Evolutionary conservation across 2,888 invertebrate species (phyloP), one percentile per base, ranked within the genome.

Genomic region (Latheticus oryzae): DNA sequence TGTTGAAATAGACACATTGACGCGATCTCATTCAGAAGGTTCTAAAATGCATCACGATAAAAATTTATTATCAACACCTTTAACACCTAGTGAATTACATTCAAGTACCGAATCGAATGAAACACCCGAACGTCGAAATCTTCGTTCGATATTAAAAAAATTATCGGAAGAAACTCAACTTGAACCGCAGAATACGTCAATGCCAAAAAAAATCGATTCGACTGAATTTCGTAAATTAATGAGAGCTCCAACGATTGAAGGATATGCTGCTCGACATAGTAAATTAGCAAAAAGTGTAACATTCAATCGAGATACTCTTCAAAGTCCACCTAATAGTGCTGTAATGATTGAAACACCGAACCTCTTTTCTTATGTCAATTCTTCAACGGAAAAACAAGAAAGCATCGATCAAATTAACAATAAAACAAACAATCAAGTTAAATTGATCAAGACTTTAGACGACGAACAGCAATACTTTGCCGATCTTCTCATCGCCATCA

Each of bases 251-350:
- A 93, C 93, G 57, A 81, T 93, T 68, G 93, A 93, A 83, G 93
- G 93, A 58, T 94, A 92, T 79, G 93, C 91, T 56, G 93, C 91
- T 43, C 83, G 93, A 73, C 93, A 93, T 80, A 90, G 90, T 62
- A 93, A 93, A 78, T 86, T 93, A 76, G 84, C 91, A 43, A 94
- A 93, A 82, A 92, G 93, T 79, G 93, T 93, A 62, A 93, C 93
- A 60, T 93, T 93, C 81, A 91, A 93, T 79, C 82, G 89, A 59
- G 90, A 91, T 76, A 92, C 92, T 48, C 82, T 93, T 74, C 89
- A 89, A 66, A 92, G 92, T 70, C 91, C 93, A 59, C 91, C 91
- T 9, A 74, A 72, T 50, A 75, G 82, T 78, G 69, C 70, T 60
- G 55, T 67, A 8, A 38, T 70, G 11, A 57, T 64, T 16, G 61